Evolutionary conservation across 1,140 invertebrate species (phyloP).

Genomic region (Ceratina australensis): DNA sequence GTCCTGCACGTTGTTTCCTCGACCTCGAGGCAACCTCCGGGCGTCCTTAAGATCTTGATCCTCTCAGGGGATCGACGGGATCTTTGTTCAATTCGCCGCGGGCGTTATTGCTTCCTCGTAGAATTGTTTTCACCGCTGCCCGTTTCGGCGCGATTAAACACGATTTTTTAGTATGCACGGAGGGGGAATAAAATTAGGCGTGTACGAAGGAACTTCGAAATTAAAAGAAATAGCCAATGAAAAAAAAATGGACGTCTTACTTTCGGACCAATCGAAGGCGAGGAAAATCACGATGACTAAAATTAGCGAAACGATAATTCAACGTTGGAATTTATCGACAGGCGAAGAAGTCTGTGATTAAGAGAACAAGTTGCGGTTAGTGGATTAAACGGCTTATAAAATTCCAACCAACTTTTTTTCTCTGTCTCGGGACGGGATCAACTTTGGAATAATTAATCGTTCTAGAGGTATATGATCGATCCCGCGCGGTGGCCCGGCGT

Average conservation of each 20-base stretch:
- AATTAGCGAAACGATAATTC: neutral
- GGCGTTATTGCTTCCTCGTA: slow-evolving; percentile 48
- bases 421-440: neutral
- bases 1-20: slow-evolving; percentile 65
- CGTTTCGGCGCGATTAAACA: too few species aligned
- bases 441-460: neutral
- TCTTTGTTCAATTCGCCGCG: slow-evolving; percentile 18
- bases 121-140: neutral
- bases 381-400: slow-evolving; percentile 11
- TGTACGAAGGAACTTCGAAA: too few species aligned
- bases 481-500: neutral
- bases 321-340: too few species aligned
- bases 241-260: neutral
- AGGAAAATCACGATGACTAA: neutral
- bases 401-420: neutral
- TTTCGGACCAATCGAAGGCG: neutral
- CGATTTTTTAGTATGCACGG: too few species aligned
- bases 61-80: slow-evolving; percentile 56
- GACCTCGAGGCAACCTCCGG: slow-evolving; percentile 63
- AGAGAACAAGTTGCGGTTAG: neutral
- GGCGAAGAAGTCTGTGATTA: slow-evolving; percentile 18
- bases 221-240: too few species aligned
- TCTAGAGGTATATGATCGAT: neutral
- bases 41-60: slow-evolving; percentile 67
- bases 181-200: too few species aligned